phyloP scores from a whole-genome alignment of 1,140 invertebrate species.

The Octopus sinensis region DNA sequence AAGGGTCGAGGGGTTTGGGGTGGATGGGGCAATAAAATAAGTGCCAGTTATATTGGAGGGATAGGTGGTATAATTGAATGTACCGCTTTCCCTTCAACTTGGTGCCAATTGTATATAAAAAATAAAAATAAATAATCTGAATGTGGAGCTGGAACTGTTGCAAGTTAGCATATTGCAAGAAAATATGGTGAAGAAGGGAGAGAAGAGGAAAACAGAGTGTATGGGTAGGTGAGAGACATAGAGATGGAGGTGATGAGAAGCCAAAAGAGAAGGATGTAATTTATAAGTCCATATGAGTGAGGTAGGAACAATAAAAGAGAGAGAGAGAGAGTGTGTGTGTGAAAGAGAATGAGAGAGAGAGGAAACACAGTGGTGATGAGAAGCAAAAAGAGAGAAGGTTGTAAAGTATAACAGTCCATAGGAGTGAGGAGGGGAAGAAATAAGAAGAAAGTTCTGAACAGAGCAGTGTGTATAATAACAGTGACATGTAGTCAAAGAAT shows the following conservation, averaged over 20 bases:
- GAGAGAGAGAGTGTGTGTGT: neutral
- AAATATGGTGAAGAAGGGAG: too few relatives aligned
- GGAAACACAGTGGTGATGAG: neutral
- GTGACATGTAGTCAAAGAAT: too few relatives aligned
- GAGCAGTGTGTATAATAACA: too few relatives aligned
- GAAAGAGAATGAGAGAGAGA: neutral
- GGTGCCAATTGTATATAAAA: too few relatives aligned
- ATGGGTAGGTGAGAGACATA: neutral
- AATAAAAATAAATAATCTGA: too few relatives aligned
- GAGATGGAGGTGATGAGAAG: neutral
- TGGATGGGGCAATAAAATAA: too few relatives aligned
- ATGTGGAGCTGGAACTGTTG: too few relatives aligned
- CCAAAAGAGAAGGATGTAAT: neutral
- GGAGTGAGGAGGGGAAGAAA: neutral
- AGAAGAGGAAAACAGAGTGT: neutral
- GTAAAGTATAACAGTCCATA: neutral
- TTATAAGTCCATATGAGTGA: neutral
- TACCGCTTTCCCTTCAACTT: too few relatives aligned
- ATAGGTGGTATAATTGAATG: too few relatives aligned
- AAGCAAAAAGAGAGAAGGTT: neutral
- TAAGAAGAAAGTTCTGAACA: neutral
- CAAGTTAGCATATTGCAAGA: too few relatives aligned
- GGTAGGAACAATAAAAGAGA: neutral
- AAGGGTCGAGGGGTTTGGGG: too few relatives aligned
- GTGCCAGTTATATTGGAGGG: too few relatives aligned